Conservation (phyloP, 2,888 invertebrate species). For the Chaitophorus viminalis region DNA sequence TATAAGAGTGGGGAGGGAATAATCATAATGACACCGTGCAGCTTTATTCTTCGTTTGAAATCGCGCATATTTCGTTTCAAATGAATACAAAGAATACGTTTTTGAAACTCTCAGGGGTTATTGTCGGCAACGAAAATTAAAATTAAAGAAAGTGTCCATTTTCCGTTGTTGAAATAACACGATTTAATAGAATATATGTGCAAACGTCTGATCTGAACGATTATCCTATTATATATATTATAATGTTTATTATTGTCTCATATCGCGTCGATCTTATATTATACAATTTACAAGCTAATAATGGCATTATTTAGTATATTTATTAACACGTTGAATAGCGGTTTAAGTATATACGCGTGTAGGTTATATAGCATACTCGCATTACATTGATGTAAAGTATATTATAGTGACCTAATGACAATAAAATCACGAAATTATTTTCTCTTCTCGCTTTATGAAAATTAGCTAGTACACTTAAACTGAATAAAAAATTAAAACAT, state of each 20-base stretch:
- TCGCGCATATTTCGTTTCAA: constrained; percentile 11
- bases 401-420: background rate
- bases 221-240: background rate
- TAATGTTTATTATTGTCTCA: background rate
- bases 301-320: background rate
- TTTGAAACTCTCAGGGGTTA: background rate
- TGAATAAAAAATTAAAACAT: constrained; percentile 24
- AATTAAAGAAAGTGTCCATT: constrained; percentile 7
- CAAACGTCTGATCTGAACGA: background rate
- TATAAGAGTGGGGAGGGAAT: background rate
- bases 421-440: background rate
- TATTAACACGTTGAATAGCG: background rate
- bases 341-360: background rate
- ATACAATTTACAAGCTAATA: no score
- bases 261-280: background rate
- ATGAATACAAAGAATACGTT: constrained; percentile 35
- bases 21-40: background rate
- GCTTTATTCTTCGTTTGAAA: constrained; percentile 30
- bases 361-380: background rate
- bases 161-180: background rate
- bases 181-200: background rate
- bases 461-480: background rate
- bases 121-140: constrained; percentile 6
- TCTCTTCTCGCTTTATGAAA: background rate
- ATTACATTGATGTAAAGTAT: background rate